phyloP scores from a whole-genome alignment of 2,888 invertebrate species.

The Caenorhabditis zanzibari region DNA sequence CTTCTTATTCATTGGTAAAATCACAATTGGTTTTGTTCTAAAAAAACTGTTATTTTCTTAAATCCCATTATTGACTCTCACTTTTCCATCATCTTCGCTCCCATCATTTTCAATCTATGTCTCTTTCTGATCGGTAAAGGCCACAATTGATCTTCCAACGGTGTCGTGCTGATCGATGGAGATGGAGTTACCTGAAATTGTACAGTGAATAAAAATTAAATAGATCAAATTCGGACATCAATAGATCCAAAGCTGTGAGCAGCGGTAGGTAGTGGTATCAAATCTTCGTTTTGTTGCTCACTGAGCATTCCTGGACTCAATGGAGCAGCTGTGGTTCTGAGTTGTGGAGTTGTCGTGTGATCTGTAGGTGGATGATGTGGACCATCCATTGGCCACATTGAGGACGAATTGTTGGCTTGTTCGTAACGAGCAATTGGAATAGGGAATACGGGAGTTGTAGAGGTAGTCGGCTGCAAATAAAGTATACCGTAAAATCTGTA shows the following conservation, averaged over 20 bases:
- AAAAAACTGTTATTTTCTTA: background rate
- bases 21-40: slow-evolving; percentile 59
- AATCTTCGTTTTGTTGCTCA: slow-evolving; percentile 50
- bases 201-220: background rate
- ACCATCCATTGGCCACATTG: slow-evolving; percentile 51
- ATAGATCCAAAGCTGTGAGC: slow-evolving; percentile 43
- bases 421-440: slow-evolving; percentile 47
- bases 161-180: slow-evolving; percentile 51
- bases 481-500: too few relatives aligned
- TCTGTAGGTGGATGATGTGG: slow-evolving; percentile 27
- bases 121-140: slow-evolving; percentile 55
- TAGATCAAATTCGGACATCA: slow-evolving; percentile 21
- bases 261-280: slow-evolving; percentile 56
- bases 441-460: slow-evolving; percentile 35
- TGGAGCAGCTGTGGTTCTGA: slow-evolving; percentile 55
- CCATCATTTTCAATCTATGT: slow-evolving; percentile 57
- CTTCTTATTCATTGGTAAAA: slow-evolving; percentile 54
- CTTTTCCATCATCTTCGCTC: slow-evolving; percentile 57
- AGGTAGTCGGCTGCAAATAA: slow-evolving; percentile 34
- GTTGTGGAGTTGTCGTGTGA: slow-evolving; percentile 39
- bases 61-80: background rate
- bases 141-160: slow-evolving; percentile 62
- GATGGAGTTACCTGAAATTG: slow-evolving; percentile 56
- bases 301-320: slow-evolving; percentile 55
- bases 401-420: slow-evolving; percentile 37